Evolutionary conservation across 2,888 invertebrate species (phyloP).

Genomic region (Drosophila helvetica): DNA sequence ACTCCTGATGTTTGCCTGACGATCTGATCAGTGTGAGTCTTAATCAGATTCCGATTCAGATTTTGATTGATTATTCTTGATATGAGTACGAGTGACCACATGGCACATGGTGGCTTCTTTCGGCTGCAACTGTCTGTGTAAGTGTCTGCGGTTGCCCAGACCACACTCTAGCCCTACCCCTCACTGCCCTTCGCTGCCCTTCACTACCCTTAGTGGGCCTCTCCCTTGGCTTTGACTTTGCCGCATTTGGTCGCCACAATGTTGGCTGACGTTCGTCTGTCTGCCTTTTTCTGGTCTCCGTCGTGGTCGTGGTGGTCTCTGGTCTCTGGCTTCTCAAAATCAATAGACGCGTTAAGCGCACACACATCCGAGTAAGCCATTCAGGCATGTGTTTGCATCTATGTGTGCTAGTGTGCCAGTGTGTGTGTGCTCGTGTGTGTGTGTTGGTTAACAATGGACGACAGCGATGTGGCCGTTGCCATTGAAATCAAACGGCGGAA

Average conservation of each 20-base stretch:
- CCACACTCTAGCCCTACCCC: conserved; percentile 6
- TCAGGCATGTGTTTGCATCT: not conserved
- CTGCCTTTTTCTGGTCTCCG: conserved; percentile 7
- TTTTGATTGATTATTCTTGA: not conserved
- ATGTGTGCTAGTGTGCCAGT: not conserved
- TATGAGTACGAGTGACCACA: too few relatives aligned
- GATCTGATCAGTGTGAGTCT: not conserved
- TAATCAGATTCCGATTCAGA: not conserved
- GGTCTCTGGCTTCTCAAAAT: conserved; percentile 50
- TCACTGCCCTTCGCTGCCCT: conserved; percentile 8
- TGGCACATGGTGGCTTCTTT: too few relatives aligned
- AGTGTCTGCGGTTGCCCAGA: not conserved
- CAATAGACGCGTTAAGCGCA: conserved; percentile 56
- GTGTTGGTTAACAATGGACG: conserved; percentile 47
- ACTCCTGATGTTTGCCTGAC: not conserved
- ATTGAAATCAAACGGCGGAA: conserved; percentile 77
- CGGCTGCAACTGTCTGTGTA: not conserved
- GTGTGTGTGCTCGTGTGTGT: not conserved
- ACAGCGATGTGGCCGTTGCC: conserved; percentile 50
- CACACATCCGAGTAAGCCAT: conserved; percentile 7
- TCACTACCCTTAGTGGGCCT: conserved; percentile 3
- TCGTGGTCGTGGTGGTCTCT: not conserved
- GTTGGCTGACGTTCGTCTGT: not conserved
- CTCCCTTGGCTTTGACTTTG: conserved; percentile 34
- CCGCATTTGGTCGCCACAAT: conserved; percentile 22